Conservation (phyloP, 2,888 invertebrate genomes). For the Drosophila multiciliata region DNA sequence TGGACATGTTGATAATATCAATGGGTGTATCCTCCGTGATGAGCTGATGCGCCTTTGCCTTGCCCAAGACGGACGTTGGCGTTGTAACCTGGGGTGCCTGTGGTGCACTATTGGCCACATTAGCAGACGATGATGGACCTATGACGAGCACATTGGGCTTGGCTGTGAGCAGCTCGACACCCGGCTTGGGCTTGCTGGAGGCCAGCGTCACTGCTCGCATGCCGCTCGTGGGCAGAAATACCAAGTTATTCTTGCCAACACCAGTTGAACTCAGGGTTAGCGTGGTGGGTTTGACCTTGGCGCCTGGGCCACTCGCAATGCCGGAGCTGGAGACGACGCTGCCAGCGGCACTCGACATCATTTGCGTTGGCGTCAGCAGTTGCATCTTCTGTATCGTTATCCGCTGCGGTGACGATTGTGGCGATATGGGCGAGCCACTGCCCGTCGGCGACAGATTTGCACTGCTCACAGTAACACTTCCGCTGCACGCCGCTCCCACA, state of each 20-base stretch:
- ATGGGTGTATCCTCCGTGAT: slow-evolving; percentile 88
- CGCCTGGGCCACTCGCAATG: slow-evolving; percentile 36
- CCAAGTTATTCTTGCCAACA: slow-evolving; percentile 82
- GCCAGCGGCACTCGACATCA: slow-evolving; percentile 55
- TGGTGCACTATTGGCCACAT: slow-evolving; percentile 32
- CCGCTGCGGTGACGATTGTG: slow-evolving; percentile 69
- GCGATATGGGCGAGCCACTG: slow-evolving; percentile 52
- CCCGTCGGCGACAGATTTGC: slow-evolving; percentile 50
- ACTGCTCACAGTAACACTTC: slow-evolving; percentile 16
- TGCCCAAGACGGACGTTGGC: slow-evolving; percentile 37
- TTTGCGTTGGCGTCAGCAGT: slow-evolving; percentile 76
- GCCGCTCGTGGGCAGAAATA: slow-evolving; percentile 80
- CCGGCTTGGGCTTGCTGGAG: slow-evolving; percentile 47
- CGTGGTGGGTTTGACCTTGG: slow-evolving; percentile 67
- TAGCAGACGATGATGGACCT: slow-evolving; percentile 52
- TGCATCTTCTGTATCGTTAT: slow-evolving; percentile 84
- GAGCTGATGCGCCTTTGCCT: slow-evolving; percentile 72
- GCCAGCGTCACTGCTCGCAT: slow-evolving; percentile 71
- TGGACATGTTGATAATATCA: slow-evolving; percentile 84
- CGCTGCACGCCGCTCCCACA: slow-evolving; percentile 14
- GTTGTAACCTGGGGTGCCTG: slow-evolving; percentile 25
- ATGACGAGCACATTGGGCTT: slow-evolving; percentile 81
- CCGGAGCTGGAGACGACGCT: slow-evolving; percentile 25
- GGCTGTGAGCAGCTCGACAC: slow-evolving; percentile 35
- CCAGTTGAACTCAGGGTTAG: slow-evolving; percentile 58